Evolutionary conservation across 1,140 invertebrate species (phyloP).

Genomic region (Oncopodura yosiiana): DNA sequence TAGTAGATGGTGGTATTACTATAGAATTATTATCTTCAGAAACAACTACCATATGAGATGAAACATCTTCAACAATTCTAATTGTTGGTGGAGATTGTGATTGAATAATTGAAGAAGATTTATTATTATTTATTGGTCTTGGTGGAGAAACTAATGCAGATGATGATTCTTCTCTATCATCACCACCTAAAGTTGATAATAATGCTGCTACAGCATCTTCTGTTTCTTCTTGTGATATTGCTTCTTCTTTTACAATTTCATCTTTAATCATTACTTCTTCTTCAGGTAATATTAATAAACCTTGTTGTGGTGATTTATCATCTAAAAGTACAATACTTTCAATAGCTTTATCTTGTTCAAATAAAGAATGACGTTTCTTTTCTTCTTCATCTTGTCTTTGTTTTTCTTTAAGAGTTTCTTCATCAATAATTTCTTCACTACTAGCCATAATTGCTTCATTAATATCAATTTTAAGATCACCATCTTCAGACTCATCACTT

Average conservation of each 20-base stretch:
- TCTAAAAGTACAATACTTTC: slow-evolving; percentile 31
- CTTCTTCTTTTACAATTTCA: slow-evolving; percentile 40
- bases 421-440: slow-evolving; percentile 19
- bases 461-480: slow-evolving; percentile 31
- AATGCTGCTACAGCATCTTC: slow-evolving; percentile 81
- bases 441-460: slow-evolving; percentile 33
- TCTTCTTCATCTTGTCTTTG: slow-evolving; percentile 23
- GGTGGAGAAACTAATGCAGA: slow-evolving; percentile 24
- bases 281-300: slow-evolving; percentile 15
- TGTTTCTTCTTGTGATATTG: slow-evolving; percentile 84
- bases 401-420: slow-evolving; percentile 7
- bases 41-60: background rate
- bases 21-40: no score
- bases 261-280: slow-evolving; percentile 31
- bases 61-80: slow-evolving; percentile 29
- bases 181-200: slow-evolving; percentile 63
- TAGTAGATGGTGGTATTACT: background rate
- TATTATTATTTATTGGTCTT: background rate
- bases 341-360: slow-evolving; percentile 35
- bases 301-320: slow-evolving; percentile 23
- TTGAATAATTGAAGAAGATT: background rate
- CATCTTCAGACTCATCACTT: slow-evolving; percentile 30
- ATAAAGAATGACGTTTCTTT: slow-evolving; percentile 25
- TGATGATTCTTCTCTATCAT: slow-evolving; percentile 36
- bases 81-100: slow-evolving; percentile 33